These are phyloP conservation scores for Athene noctua DNA, from an alignment of 2,113 vertebrate genomes.

Conservation along the genomic window DNA sequence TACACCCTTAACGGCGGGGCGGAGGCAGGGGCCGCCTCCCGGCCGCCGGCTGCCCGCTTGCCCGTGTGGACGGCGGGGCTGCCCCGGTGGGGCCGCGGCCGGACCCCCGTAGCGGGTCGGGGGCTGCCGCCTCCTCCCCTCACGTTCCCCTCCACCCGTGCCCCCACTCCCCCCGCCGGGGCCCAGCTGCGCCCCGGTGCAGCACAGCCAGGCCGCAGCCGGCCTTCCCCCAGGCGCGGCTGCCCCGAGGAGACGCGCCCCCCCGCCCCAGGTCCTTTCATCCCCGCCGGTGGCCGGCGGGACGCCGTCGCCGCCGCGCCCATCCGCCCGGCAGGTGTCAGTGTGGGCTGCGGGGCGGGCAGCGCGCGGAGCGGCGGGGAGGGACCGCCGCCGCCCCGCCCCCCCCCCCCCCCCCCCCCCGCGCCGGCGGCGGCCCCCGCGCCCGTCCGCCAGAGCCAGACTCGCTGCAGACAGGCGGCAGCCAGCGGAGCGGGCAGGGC, in stretches of 20 bases:
- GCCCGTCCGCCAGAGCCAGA: conserved; percentile 46
- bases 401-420: neutral
- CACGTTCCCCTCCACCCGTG: neutral
- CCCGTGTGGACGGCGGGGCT: fast-evolving
- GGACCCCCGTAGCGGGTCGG: too few species aligned
- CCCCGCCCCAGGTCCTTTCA: too few species aligned
- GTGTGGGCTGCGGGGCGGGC: conserved; percentile 21
- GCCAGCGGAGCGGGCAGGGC: conserved; percentile 40
- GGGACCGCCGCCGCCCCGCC: neutral
- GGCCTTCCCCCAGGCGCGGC: neutral
- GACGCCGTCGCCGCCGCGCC: neutral
- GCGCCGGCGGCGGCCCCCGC: neutral
- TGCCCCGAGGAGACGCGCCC: neutral
- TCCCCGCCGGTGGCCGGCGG: neutral
- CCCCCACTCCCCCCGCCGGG: neutral
- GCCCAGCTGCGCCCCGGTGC: neutral
- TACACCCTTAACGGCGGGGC: neutral
- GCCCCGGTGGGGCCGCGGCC: too few species aligned
- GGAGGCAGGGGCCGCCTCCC: neutral
- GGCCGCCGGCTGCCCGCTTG: neutral
- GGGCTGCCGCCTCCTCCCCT: too few species aligned
- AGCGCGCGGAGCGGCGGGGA: neutral
- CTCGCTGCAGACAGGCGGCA: conserved; percentile 56
- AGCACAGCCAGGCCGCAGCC: too few species aligned
- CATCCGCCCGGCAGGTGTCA: conserved; percentile 40